phyloP scores from a whole-genome alignment of 2,888 invertebrate species.

The Agapetus fuscipes region DNA sequence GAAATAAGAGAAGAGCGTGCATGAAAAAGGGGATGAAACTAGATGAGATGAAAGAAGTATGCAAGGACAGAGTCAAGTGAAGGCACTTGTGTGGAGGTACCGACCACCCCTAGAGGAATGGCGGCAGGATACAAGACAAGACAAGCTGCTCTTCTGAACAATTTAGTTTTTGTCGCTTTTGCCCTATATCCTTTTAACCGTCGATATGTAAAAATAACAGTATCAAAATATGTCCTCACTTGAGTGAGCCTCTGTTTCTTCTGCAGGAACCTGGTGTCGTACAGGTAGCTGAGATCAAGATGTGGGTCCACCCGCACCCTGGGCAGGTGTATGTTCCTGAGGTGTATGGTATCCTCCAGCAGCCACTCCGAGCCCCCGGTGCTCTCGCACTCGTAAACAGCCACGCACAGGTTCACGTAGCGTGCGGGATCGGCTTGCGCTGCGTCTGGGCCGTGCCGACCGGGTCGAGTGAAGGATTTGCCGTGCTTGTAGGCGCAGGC shows the following conservation, averaged over 20 bases:
- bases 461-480: conserved; percentile 73
- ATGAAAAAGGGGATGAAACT: too few species aligned
- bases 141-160: too few species aligned
- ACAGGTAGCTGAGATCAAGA: conserved; percentile 72
- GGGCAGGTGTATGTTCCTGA: conserved; percentile 85
- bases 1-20: too few species aligned
- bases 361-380: conserved; percentile 94
- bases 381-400: conserved; percentile 98
- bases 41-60: too few species aligned
- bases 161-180: too few species aligned
- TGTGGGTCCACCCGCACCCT: conserved; percentile 73
- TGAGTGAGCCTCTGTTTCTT: conserved; percentile 76
- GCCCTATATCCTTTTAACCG: too few species aligned
- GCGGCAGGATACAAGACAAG: too few species aligned
- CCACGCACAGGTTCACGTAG: conserved; percentile 85
- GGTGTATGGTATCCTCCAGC: conserved; percentile 88
- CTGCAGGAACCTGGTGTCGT: conserved; percentile 69
- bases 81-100: too few species aligned
- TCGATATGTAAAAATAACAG: too few species aligned
- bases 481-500: conserved; percentile 96
- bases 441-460: conserved; percentile 27
- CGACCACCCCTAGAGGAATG: too few species aligned
- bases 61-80: too few species aligned
- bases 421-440: conserved; percentile 57
- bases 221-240: too few species aligned